phyloP scores from a whole-genome alignment of 2,797 vertebrate species.

The Heliangelus exortis region DNA sequence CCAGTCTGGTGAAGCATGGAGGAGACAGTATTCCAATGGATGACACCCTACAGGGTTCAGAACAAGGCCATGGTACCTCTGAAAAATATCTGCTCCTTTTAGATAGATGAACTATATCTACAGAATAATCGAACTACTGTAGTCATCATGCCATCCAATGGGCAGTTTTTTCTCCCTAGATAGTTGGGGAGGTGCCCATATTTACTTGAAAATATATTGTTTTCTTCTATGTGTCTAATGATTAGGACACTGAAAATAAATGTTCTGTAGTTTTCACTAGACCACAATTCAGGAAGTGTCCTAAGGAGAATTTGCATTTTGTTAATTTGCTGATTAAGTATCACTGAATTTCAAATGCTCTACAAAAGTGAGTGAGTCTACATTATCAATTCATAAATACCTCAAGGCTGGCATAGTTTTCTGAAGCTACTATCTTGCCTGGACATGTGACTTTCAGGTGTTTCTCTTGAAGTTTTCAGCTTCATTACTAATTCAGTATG shows the following conservation, averaged over 20 bases:
- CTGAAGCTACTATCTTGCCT: not conserved
- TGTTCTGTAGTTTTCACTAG: not conserved
- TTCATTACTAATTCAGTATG: not conserved
- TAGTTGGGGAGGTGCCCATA: not conserved
- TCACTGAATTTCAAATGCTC: conserved; percentile 6
- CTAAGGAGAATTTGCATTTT: not conserved
- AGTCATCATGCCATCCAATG: not conserved
- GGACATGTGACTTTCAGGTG: not conserved
- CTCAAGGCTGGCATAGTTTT: not conserved
- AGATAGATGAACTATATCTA: not conserved
- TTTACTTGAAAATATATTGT: not conserved
- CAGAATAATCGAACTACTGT: not conserved
- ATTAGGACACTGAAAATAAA: not conserved
- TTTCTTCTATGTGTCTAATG: not conserved
- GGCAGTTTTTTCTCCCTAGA: not conserved
- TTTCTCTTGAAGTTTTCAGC: not conserved
- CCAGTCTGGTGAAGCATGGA: not conserved
- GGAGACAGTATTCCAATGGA: not conserved
- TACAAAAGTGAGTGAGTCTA: not conserved
- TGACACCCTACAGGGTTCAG: not conserved
- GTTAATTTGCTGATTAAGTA: not conserved
- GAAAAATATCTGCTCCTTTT: not conserved
- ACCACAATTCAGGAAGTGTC: not conserved
- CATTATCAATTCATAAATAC: not conserved
- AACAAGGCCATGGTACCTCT: not conserved